These are phyloP conservation scores for Porites lobata DNA, from an alignment of 92 coral and sea anemone genomes.

Conservation along the genomic window DNA sequence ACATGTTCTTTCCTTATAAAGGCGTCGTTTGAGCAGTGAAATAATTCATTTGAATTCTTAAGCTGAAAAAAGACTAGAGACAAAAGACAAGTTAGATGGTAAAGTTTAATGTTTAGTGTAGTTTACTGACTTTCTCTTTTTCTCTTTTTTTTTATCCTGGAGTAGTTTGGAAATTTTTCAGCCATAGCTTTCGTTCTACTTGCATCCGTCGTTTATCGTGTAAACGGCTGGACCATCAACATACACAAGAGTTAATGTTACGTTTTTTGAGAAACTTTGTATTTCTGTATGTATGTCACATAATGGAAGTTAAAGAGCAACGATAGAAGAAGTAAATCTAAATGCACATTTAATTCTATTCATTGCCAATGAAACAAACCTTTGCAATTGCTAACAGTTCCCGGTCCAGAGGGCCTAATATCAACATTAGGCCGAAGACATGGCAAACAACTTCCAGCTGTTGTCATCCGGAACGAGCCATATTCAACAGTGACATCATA, in stretches of 20 bases:
- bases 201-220: no score
- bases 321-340: no score
- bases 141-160: no score
- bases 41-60: neutral
- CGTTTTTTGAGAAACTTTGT: no score
- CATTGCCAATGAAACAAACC: neutral
- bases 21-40: constrained; percentile 22
- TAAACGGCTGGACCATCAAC: no score
- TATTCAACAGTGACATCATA: constrained; percentile 43
- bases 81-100: neutral
- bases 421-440: constrained; percentile 33
- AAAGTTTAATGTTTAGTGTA: no score
- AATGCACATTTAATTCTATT: neutral
- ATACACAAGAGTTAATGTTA: no score
- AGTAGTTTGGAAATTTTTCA: no score
- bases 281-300: no score
- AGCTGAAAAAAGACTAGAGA: constrained; percentile 35
- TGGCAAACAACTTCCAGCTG: constrained; percentile 27
- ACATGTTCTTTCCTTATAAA: constrained; percentile 24
- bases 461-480: constrained; percentile 34
- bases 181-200: no score
- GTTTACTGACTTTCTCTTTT: no score
- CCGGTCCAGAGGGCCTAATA: constrained; percentile 28
- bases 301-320: no score
- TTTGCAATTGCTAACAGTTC: constrained; percentile 39